phyloP scores from a whole-genome alignment of 1,140 invertebrate species.

The Drosophila funebris region DNA sequence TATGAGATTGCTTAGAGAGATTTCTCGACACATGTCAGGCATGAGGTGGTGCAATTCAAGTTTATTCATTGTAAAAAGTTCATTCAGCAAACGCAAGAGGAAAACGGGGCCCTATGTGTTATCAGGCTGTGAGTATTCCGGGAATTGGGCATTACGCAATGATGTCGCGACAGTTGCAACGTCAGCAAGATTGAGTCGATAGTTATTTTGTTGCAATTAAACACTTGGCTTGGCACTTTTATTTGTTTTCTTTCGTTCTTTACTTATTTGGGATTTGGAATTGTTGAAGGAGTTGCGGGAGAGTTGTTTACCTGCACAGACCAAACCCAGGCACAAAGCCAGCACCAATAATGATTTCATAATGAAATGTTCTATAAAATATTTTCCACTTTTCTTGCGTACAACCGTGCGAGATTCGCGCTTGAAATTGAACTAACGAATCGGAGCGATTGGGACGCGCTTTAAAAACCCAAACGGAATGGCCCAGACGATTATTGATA shows the following conservation, averaged over 20 bases:
- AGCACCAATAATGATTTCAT: conserved; percentile 72
- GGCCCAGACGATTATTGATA: conserved; percentile 40
- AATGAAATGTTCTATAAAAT: conserved; percentile 33
- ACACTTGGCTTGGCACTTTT: conserved; percentile 1
- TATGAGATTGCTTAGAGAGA: too few species aligned
- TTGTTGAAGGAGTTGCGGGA: neutral
- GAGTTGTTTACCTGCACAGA: conserved; percentile 70
- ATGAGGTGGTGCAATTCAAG: conserved; percentile 48
- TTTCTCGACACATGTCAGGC: conserved; percentile 29
- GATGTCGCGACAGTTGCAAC: neutral
- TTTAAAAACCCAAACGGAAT: conserved; percentile 63
- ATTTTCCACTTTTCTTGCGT: conserved; percentile 21
- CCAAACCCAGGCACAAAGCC: conserved; percentile 73
- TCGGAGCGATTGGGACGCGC: conserved; percentile 29
- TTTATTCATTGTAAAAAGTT: conserved; percentile 55
- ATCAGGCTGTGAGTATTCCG: conserved; percentile 14
- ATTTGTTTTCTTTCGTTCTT: neutral
- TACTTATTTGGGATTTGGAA: neutral
- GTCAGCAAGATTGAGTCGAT: neutral
- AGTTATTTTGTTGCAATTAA: neutral
- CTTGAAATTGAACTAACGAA: conserved; percentile 65
- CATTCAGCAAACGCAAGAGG: conserved; percentile 42
- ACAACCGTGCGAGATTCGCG: conserved; percentile 57
- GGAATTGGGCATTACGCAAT: conserved; percentile 2
- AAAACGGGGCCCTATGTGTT: neutral